phyloP scores from a whole-genome alignment of 2,113 vertebrate genomes.

The Prochilodus magdalenae region DNA sequence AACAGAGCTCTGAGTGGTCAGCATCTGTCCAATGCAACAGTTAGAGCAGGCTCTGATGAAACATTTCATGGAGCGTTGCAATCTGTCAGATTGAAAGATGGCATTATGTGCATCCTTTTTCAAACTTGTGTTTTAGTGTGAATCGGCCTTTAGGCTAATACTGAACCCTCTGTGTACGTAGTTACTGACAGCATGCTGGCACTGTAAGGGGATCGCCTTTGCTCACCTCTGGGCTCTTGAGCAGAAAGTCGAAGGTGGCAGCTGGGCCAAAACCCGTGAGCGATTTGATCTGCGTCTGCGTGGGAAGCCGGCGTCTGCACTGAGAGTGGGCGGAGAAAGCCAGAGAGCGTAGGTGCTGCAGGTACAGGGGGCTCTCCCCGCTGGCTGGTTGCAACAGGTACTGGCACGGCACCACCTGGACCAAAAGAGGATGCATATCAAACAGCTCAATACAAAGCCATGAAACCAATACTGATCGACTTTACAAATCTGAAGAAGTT shows the following conservation, averaged over 20 bases:
- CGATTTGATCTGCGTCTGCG: conserved; percentile 94
- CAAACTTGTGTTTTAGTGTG: too few species aligned
- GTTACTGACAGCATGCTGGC: not conserved
- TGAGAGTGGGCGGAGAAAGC: conserved; percentile 96
- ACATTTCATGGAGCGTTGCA: too few species aligned
- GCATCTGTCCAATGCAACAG: too few species aligned
- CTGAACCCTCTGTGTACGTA: not conserved
- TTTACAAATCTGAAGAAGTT: too few species aligned
- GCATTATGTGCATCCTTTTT: too few species aligned
- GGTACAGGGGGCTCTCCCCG: conserved; percentile 91
- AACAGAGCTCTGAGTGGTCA: too few species aligned
- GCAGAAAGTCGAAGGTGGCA: conserved; percentile 85
- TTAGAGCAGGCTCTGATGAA: too few species aligned
- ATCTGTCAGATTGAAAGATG: too few species aligned
- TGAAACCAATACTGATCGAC: too few species aligned
- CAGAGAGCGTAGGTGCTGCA: conserved; percentile 95
- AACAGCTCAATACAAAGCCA: too few species aligned
- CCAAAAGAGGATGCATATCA: not conserved
- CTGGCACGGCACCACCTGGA: conserved; percentile 93
- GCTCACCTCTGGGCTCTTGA: conserved; percentile 88
- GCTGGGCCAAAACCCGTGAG: conserved; percentile 96
- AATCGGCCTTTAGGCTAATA: too few species aligned
- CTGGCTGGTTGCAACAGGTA: conserved; percentile 95
- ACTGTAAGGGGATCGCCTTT: too few species aligned
- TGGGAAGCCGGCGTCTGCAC: conserved; percentile 88